Evolutionary conservation across 2,113 vertebrate genomes (phyloP), one percentile per base, ranked within the genome.

Genomic region (Bos indicus): DNA sequence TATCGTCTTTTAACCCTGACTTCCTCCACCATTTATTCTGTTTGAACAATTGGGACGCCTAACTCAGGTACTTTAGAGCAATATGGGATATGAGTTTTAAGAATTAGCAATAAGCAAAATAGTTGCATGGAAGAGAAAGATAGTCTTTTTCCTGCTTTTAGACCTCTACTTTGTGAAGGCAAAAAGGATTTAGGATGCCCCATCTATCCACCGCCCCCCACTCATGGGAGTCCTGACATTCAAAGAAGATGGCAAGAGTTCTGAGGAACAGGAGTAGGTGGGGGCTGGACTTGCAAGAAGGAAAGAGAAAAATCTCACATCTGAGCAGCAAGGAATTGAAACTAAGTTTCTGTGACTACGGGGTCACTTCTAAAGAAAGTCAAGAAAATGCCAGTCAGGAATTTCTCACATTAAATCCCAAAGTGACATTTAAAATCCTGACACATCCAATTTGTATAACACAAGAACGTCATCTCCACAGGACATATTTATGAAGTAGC

Each of bases 391-490:
- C 36, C 78, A 86, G 74, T 62, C 30, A 54, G 81, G 54, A 88
- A 91, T n/a, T 81, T 83, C 56, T 90, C 92, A 43, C 3, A 86
- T 82, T 85, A 95, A 92, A 86, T 60, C 60, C 21, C 74, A 64
- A 85, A 77, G 43, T 95, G 43, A 93, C 54, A 92, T 88, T 95
- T 95, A 57, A 82, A 83, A 93, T 52, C 33, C 64, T 78, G 48
- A 95, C 36, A 85, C 26, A 94, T 67, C 36, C 89, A 89, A 48
- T 80, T 88, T 97, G 83, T 91, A 26, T 64, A 46, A 71, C 51
- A 40, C 23, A 51, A 95, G 56, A 95, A 91, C 88, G 43, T 77
- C 62, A 82, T 57, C 56, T 56, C 52, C 28, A 71, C 7, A 40
- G 57, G 80, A 52, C 71, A 59, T 40, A 67, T 90, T 91, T 56